Conservation (phyloP, 2,113 vertebrate species). For the Paramisgurnus dabryanus region DNA sequence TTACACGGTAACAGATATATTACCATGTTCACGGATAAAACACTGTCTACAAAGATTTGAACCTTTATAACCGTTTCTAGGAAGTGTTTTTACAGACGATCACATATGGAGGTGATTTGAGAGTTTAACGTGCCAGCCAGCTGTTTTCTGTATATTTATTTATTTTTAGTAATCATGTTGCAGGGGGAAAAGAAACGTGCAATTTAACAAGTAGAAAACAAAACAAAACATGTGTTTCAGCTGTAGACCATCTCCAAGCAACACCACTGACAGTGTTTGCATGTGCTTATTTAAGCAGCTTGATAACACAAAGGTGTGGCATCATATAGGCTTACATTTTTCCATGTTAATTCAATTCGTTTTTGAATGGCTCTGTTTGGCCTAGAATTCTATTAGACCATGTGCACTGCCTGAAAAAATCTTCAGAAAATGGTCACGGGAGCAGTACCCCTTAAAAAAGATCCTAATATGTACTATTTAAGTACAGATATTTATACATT, state of each 20-base stretch:
- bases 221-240: slow-evolving; percentile 40
- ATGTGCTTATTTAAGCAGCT: slow-evolving; percentile 16
- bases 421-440: too few species aligned
- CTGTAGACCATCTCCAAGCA: neutral
- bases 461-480: too few species aligned
- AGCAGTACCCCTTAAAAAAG: too few species aligned
- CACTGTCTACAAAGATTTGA: neutral
- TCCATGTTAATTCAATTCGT: too few species aligned
- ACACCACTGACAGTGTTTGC: neutral
- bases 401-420: too few species aligned
- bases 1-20: slow-evolving; percentile 38
- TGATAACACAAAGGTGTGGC: neutral
- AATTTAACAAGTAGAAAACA: slow-evolving; percentile 49
- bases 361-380: too few species aligned
- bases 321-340: too few species aligned
- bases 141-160: slow-evolving; percentile 48
- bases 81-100: slow-evolving; percentile 44
- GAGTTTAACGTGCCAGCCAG: slow-evolving; percentile 57
- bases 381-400: too few species aligned
- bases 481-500: too few species aligned
- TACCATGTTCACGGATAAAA: neutral
- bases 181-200: slow-evolving; percentile 43
- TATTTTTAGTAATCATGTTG: slow-evolving; percentile 56
- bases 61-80: neutral
- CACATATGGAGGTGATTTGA: slow-evolving; percentile 65